Evolutionary conservation across 2,888 invertebrate species (phyloP).

Genomic region (Meteorus cinctellus): DNA sequence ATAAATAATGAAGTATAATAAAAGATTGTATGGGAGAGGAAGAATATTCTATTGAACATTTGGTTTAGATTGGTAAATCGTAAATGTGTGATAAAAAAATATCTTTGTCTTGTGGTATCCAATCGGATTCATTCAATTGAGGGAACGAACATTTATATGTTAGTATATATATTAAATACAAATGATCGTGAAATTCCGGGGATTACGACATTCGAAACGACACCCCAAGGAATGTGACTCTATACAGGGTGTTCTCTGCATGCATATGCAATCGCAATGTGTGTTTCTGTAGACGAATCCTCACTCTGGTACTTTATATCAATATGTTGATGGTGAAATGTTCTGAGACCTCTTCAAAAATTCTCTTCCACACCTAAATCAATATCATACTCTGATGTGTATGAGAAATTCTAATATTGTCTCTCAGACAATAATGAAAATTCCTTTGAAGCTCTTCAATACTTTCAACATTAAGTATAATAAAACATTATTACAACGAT

Average conservation of each 20-base stretch:
- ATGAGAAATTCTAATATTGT: too few relatives aligned
- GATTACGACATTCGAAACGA: slow-evolving; percentile 31
- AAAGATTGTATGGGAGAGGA: background rate
- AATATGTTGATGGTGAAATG: too few relatives aligned
- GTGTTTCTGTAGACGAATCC: too few relatives aligned
- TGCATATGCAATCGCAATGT: too few relatives aligned
- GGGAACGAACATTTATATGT: slow-evolving; percentile 33
- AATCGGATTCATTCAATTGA: slow-evolving; percentile 20
- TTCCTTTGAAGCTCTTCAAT: too few relatives aligned
- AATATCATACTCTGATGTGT: too few relatives aligned
- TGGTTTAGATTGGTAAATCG: background rate
- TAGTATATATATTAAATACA: slow-evolving; percentile 55
- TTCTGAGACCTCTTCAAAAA: too few relatives aligned
- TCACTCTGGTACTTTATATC: too few relatives aligned
- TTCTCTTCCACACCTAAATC: too few relatives aligned
- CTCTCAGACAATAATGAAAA: too few relatives aligned
- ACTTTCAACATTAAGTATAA: too few relatives aligned
- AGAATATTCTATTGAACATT: background rate
- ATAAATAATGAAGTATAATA: slow-evolving; percentile 12
- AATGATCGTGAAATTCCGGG: slow-evolving; percentile 60
- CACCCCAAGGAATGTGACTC: slow-evolving; percentile 44
- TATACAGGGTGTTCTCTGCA: background rate
- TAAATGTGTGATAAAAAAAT: background rate
- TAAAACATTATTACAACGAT: too few relatives aligned
- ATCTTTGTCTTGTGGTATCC: background rate